Evolutionary conservation across 35 echinoderm and acorn worm species (phyloP), one percentile per base, ranked within the genome.

Genomic region (Heliocidaris tuberculata): DNA sequence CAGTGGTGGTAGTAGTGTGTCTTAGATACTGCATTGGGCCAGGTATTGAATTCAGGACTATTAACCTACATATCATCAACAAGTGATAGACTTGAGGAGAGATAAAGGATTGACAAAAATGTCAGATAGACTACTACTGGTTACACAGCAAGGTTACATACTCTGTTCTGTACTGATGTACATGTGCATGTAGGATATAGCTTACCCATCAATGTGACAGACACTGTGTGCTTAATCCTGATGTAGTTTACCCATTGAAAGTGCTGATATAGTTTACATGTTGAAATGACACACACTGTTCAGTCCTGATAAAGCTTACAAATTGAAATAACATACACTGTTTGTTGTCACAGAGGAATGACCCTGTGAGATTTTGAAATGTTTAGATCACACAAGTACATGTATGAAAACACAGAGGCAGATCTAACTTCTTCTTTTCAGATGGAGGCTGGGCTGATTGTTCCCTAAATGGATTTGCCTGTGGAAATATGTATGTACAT

Each of bases 1-100:
- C 94, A 96, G 97, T 86, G 93, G 71, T 30, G 90, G 97, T 32
- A 93, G 95, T 48, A 96, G 95, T 56, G 90, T 32, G 31, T 94
- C 60, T 30, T 94, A 94, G 35, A 61, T 8, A 8, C 50, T 13
- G 7, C 60, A 21, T 24, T 27, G 60, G 60, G 6, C 17, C 24
- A 19, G 1, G 24, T 27, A 4, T 27, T 27, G 60, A 19, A 27
- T 70, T 17, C 60, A 70, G 60, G 60, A 70, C 24, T 70, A 16
- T 70, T 24, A 27, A 70, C 24, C 21, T 16, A 17, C 17, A 21
- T 70, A 19, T 70, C 60, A 21, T 70, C 7, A 52, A 2, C 50
- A 52, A 52, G 60, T 70, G 1, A 70, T 70, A 70, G 60, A 70
- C 60, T 70, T 6, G 24, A 24, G 60, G 60, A 27, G 6, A 70